Evolutionary conservation across 2,888 invertebrate genomes (phyloP).

Genomic region (Synergus laeviventris): DNA sequence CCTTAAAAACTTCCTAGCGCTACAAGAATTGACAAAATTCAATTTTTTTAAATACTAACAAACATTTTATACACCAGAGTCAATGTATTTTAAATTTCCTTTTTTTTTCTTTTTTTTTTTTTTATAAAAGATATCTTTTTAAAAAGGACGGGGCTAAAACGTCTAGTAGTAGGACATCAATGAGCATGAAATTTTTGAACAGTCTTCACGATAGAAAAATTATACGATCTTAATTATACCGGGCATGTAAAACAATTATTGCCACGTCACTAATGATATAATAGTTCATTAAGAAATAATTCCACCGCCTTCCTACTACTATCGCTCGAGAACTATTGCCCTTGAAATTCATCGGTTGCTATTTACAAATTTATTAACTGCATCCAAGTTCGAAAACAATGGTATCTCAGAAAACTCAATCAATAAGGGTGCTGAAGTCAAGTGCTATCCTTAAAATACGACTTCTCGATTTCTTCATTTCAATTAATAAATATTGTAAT

Average conservation of each 20-base stretch:
- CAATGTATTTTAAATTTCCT: background rate
- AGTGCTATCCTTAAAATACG: too few species aligned
- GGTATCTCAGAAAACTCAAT: background rate
- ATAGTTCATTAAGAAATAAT: background rate
- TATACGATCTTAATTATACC: conserved; percentile 48
- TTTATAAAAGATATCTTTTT: background rate
- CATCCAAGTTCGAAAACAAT: conserved; percentile 1
- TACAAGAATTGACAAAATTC: background rate
- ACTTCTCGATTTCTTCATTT: too few species aligned
- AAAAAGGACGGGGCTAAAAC: background rate
- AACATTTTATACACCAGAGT: background rate
- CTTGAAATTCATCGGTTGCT: background rate
- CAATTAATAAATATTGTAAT: too few species aligned
- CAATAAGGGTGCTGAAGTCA: background rate
- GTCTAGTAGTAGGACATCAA: conserved; percentile 4
- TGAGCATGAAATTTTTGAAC: background rate
- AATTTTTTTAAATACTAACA: background rate
- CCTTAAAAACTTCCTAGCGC: background rate
- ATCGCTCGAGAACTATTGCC: conserved; percentile 1
- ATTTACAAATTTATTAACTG: conserved; percentile 24
- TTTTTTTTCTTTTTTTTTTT: background rate
- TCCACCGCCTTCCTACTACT: background rate
- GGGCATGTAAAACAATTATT: conserved; percentile 1
- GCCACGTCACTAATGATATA: background rate
- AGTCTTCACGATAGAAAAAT: conserved; percentile 57